Conservation (phyloP, 1,140 invertebrate species). For the Nylanderia fulva region DNA sequence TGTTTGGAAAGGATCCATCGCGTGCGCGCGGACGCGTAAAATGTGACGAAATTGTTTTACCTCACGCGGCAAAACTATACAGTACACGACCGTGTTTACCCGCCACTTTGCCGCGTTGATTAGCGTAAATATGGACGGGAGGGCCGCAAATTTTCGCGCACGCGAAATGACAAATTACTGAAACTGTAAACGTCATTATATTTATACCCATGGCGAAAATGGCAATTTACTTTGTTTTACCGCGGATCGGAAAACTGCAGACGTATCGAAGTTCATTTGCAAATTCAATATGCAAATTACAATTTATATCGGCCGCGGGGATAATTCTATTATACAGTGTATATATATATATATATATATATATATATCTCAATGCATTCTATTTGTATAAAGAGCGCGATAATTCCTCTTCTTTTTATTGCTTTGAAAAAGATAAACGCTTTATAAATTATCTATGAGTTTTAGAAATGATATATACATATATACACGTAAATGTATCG, state of each 20-base stretch:
- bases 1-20: conserved; percentile 8
- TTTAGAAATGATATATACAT: too few species aligned
- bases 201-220: conserved; percentile 33
- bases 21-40: neutral
- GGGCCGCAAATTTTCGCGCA: conserved; percentile 28
- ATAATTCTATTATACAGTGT: neutral
- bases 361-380: too few species aligned
- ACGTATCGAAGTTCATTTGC: conserved; percentile 43
- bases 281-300: conserved; percentile 41
- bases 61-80: neutral
- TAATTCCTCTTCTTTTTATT: neutral
- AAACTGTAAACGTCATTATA: conserved; percentile 56
- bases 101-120: conserved; percentile 42
- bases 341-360: too few species aligned
- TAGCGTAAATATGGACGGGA: conserved; percentile 45
- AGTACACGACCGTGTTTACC: conserved; percentile 9
- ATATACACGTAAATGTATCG: neutral
- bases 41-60: neutral
- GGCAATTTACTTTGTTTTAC: conserved; percentile 36
- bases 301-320: conserved; percentile 32
- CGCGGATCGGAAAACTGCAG: conserved; percentile 30
- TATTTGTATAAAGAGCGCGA: neutral
- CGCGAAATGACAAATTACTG: conserved; percentile 39
- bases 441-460: neutral
- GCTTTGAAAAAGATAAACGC: neutral